Evolutionary conservation across 1,140 invertebrate species (phyloP).

Genomic region (Diorhabda carinulata): DNA sequence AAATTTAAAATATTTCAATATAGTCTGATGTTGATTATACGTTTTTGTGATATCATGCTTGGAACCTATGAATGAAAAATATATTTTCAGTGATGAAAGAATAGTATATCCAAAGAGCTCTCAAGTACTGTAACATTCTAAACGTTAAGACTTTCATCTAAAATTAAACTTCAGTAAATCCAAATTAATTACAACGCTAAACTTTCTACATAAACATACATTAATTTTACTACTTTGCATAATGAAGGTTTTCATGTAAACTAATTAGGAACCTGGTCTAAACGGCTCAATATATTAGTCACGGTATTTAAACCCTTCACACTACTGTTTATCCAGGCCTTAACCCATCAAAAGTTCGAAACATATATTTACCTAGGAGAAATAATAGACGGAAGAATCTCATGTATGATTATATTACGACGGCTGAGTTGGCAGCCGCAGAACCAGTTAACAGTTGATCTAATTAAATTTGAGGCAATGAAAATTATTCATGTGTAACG

Average conservation of each 20-base stretch:
- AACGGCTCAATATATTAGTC: background rate
- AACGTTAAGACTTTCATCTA: background rate
- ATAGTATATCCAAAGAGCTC: background rate
- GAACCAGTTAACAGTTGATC: background rate
- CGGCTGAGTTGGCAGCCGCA: background rate
- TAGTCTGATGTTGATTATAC: no score
- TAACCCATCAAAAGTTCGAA: background rate
- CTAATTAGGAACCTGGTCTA: background rate
- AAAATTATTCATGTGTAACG: constrained; percentile 11
- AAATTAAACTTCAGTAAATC: background rate
- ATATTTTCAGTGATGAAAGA: background rate
- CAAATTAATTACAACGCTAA: background rate
- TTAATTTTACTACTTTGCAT: background rate
- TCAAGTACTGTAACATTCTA: background rate
- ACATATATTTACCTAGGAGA: constrained; percentile 2
- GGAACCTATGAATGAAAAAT: no score
- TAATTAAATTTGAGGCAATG: constrained; percentile 14
- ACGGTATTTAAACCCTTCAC: background rate
- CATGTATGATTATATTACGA: background rate
- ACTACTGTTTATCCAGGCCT: background rate
- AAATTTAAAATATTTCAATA: no score
- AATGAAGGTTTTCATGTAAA: background rate
- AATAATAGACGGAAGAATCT: background rate
- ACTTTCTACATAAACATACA: background rate
- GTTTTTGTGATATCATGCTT: no score